Conservation (phyloP, 2,113 vertebrate species). For the Lagenorhynchus albirostris region DNA sequence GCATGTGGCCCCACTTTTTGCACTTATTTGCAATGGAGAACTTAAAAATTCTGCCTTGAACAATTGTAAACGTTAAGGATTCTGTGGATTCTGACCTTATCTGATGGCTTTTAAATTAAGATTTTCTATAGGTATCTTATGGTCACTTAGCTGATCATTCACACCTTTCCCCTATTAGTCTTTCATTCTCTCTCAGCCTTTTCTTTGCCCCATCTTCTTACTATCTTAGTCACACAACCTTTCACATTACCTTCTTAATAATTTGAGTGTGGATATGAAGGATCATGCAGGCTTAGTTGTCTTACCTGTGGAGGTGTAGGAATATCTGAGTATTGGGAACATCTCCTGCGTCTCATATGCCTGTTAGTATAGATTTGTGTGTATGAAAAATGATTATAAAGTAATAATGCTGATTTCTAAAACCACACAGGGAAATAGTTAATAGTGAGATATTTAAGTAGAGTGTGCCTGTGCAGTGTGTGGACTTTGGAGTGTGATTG, state of each 20-base stretch:
- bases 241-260: neutral
- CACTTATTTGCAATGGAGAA: neutral
- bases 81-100: constrained; percentile 4
- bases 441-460: neutral
- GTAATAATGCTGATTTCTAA: constrained; percentile 32
- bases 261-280: neutral
- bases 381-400: constrained; percentile 15
- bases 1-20: neutral
- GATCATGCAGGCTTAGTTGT: neutral
- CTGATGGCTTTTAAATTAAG: neutral
- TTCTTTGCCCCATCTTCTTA: neutral
- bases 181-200: neutral
- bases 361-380: neutral
- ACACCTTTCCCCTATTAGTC: neutral
- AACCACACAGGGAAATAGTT: neutral
- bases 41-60: constrained; percentile 31
- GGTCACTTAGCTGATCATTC: neutral
- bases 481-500: neutral
- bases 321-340: neutral
- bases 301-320: neutral
- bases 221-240: neutral
- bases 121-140: neutral
- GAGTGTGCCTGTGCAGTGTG: neutral
- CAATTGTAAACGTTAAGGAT: neutral
- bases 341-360: neutral